These are phyloP conservation scores for Bombyx huttoni DNA, from an alignment of 2,888 invertebrate species.

Conservation along the genomic window DNA sequence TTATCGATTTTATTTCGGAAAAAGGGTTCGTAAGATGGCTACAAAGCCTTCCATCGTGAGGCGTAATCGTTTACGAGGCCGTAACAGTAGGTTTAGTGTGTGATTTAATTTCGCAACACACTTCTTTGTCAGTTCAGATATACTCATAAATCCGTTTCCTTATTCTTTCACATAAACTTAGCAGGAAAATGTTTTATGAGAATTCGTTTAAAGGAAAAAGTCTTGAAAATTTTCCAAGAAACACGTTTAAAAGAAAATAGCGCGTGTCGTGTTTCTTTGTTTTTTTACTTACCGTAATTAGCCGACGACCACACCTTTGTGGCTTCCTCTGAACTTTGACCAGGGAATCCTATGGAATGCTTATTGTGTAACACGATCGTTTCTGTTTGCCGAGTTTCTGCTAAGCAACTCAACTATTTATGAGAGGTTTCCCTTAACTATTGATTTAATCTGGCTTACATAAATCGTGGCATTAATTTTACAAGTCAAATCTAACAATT, in stretches of 20 bases:
- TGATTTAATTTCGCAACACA: constrained; percentile 4
- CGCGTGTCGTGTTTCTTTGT: constrained; percentile 29
- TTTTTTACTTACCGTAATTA: constrained; percentile 43
- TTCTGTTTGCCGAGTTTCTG: constrained; percentile 23
- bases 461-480: constrained; percentile 66
- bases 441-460: constrained; percentile 27
- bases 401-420: constrained; percentile 37
- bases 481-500: constrained; percentile 68
- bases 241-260: not conserved
- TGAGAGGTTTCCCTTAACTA: constrained; percentile 31
- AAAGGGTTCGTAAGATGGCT: constrained; percentile 27
- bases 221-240: not conserved
- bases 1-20: constrained; percentile 22
- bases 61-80: constrained; percentile 16
- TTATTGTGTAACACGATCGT: constrained; percentile 51
- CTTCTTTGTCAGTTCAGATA: not conserved
- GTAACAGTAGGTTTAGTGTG: constrained; percentile 11
- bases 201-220: too few species aligned
- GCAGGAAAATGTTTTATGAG: too few species aligned
- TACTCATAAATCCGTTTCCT: not conserved
- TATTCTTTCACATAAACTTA: too few species aligned
- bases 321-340: constrained; percentile 65
- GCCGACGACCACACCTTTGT: constrained; percentile 36
- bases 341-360: constrained; percentile 49
- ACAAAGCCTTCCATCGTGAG: constrained; percentile 16